Conservation (phyloP, 2,797 vertebrate genomes). For the Hippoglossus hippoglossus region DNA sequence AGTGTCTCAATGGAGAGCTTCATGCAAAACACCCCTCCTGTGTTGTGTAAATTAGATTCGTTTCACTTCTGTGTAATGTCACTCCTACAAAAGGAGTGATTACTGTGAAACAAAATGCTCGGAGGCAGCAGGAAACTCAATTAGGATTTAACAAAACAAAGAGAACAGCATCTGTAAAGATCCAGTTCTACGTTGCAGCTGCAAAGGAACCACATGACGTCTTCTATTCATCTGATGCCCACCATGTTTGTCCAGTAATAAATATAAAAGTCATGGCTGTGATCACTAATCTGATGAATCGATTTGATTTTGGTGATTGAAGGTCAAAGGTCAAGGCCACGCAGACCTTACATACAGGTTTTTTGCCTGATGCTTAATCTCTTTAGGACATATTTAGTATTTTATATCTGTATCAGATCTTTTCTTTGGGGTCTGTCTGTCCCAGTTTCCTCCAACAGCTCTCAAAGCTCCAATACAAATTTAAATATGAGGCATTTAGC, state of each 20-base stretch:
- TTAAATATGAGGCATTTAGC: neutral
- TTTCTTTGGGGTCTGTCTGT: neutral
- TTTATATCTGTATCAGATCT: conserved; percentile 28
- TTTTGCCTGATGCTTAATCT: neutral
- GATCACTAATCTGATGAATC: too few species aligned
- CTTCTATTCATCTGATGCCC: too few species aligned
- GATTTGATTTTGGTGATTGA: too few species aligned
- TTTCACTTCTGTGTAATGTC: conserved; percentile 29
- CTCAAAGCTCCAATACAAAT: neutral
- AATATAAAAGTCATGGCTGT: too few species aligned
- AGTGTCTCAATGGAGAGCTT: neutral
- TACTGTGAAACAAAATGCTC: conserved; percentile 23
- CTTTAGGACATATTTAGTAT: neutral
- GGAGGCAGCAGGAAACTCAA: conserved; percentile 31
- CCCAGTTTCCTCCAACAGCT: neutral
- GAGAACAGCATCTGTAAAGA: neutral
- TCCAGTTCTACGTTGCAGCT: neutral
- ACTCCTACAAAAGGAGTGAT: conserved; percentile 36
- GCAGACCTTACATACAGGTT: too few species aligned
- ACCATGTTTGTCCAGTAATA: conserved; percentile 2
- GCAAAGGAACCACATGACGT: too few species aligned
- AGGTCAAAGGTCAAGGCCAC: too few species aligned
- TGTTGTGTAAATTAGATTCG: conserved; percentile 40
- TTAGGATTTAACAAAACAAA: conserved; percentile 34
- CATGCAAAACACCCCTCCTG: neutral